Percentiles rank a stretch among this genome's conserved stretches.
Evolutionary conservation across 2,113 vertebrate genomes (phyloP).

Genomic region (Mellivora capensis): DNA sequence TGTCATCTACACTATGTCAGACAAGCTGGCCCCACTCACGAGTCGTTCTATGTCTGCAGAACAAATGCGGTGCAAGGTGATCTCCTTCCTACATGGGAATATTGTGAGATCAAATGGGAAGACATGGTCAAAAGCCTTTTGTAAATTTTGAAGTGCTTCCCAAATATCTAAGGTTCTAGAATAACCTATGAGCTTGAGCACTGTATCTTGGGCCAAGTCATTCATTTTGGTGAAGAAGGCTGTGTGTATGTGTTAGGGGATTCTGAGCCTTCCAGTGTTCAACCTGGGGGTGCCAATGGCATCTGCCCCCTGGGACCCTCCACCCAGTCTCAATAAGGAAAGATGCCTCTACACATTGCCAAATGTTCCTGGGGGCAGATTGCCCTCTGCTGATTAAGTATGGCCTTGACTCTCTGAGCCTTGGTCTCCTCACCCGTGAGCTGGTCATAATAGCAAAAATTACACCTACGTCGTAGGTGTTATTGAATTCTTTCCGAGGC

Average conservation of each 20-base stretch:
- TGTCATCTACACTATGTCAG: accelerated
- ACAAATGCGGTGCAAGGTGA: background rate
- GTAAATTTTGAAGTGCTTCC: conserved; percentile 49
- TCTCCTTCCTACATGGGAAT: conserved; percentile 1
- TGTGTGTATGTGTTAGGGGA: background rate
- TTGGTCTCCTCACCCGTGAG: background rate
- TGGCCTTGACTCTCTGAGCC: background rate
- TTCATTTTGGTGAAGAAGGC: background rate
- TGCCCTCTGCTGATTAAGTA: background rate
- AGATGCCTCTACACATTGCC: background rate
- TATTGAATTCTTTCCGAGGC: background rate
- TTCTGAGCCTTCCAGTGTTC: background rate
- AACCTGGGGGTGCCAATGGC: background rate
- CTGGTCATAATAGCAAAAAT: background rate
- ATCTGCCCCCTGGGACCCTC: background rate
- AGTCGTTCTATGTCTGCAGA: background rate
- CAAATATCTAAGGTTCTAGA: conserved; percentile 29
- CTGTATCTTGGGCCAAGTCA: conserved; percentile 8
- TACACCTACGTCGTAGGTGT: background rate
- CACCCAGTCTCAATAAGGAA: background rate
- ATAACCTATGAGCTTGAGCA: background rate
- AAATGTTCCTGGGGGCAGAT: background rate
- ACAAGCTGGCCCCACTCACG: too few species aligned
- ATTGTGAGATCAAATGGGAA: conserved; percentile 41
- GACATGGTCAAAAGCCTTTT: conserved; percentile 11